Percentiles rank a stretch among this genome's conserved stretches.
These are phyloP conservation scores for Epistrophe grossulariae DNA, from an alignment of 2,888 invertebrate genomes.

Conservation along the genomic window DNA sequence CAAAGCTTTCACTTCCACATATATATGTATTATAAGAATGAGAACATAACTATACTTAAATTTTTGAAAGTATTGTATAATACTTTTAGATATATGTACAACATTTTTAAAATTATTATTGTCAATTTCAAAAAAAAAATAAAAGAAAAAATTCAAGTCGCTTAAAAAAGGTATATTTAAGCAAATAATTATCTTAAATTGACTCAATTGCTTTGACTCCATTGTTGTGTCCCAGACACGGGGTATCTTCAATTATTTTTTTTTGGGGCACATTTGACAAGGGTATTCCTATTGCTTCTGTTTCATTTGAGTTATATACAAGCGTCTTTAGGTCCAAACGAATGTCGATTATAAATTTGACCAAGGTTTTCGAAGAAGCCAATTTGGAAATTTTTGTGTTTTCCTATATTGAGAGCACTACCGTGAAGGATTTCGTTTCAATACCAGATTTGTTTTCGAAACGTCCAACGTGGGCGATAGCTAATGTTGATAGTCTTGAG, in stretches of 20 bases:
- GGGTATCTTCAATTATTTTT: not conserved
- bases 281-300: not conserved
- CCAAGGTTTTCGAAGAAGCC: no score
- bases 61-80: not conserved
- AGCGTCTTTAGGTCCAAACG: no score
- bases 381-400: no score
- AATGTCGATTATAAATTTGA: no score
- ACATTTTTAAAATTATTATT: not conserved
- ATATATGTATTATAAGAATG: constrained; percentile 15
- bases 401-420: no score
- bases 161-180: not conserved
- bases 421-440: no score
- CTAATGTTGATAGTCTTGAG: no score
- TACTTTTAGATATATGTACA: not conserved
- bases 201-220: not conserved
- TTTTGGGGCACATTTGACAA: not conserved
- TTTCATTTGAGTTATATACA: not conserved
- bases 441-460: no score
- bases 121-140: not conserved
- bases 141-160: not conserved
- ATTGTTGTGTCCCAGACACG: not conserved
- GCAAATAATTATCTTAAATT: not conserved
- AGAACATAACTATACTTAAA: constrained; percentile 7
- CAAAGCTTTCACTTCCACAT: not conserved
- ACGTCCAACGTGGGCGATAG: no score